phyloP scores from a whole-genome alignment of 2,113 vertebrate genomes.

The Poeciliopsis prolifica region DNA sequence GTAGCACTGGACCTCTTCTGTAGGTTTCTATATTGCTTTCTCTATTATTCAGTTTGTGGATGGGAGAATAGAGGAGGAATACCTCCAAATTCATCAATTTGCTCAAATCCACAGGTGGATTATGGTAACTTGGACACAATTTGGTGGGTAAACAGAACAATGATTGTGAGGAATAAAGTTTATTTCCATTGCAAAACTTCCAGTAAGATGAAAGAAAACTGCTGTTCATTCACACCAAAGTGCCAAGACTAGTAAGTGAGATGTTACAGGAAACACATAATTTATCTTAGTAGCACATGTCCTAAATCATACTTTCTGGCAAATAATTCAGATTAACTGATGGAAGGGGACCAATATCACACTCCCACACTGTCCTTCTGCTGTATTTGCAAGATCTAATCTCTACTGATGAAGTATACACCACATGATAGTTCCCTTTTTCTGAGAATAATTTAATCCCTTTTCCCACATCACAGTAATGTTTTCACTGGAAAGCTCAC shows the following conservation, averaged over 20 bases:
- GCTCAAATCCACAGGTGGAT: too few species aligned
- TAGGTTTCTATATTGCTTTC: too few species aligned
- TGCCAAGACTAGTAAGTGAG: neutral
- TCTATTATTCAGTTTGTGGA: too few species aligned
- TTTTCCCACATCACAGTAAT: constrained; percentile 3
- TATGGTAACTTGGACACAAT: too few species aligned
- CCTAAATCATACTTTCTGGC: constrained; percentile 4
- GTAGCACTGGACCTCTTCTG: too few species aligned
- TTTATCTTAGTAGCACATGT: neutral
- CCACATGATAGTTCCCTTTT: neutral
- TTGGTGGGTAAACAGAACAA: too few species aligned
- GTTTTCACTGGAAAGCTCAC: neutral
- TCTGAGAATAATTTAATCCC: neutral
- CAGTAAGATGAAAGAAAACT: neutral
- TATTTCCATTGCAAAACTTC: neutral
- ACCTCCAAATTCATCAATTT: too few species aligned
- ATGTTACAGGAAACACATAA: constrained; percentile 13
- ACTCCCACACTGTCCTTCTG: neutral
- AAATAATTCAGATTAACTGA: constrained; percentile 14
- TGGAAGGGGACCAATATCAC: constrained; percentile 14
- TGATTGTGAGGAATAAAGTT: neutral
- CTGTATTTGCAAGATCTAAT: neutral
- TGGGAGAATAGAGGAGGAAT: too few species aligned
- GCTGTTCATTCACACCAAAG: neutral
- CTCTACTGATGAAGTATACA: neutral